Conservation (phyloP, 2,888 invertebrate genomes). For the Endotricha flammealis region DNA sequence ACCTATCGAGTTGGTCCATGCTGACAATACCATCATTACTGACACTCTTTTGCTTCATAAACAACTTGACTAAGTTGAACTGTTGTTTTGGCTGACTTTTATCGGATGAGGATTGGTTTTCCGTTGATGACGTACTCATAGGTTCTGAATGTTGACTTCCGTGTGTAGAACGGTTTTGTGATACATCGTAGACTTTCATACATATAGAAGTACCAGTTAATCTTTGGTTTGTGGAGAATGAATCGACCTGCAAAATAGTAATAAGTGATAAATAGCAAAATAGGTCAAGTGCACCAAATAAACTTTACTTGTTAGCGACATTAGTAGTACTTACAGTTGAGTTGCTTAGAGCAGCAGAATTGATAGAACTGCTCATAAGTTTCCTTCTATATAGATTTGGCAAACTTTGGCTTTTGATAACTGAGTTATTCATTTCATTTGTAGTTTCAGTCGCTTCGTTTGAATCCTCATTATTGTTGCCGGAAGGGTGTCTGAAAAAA, state of each 20-base stretch:
- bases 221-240: conserved; percentile 67
- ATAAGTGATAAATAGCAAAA: conserved; percentile 24
- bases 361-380: conserved; percentile 70
- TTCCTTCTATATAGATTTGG: conserved; percentile 83
- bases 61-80: conserved; percentile 90
- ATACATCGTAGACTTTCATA: conserved; percentile 73
- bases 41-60: conserved; percentile 93
- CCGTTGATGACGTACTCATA: conserved; percentile 74
- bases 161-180: conserved; percentile 59
- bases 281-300: not conserved
- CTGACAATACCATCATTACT: conserved; percentile 86
- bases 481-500: conserved; percentile 83
- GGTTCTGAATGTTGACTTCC: conserved; percentile 72
- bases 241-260: conserved; percentile 68
- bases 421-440: conserved; percentile 78
- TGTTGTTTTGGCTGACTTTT: conserved; percentile 82
- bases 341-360: conserved; percentile 80
- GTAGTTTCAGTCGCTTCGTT: conserved; percentile 74
- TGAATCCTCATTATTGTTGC: conserved; percentile 83
- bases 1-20: conserved; percentile 84
- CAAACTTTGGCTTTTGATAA: conserved; percentile 87
- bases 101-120: conserved; percentile 67
- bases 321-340: conserved; percentile 80
- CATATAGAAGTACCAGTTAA: conserved; percentile 60
- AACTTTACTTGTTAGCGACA: not conserved